These are phyloP conservation scores for Chamaea fasciata DNA, from an alignment of 2,113 vertebrate genomes.

Conservation along the genomic window DNA sequence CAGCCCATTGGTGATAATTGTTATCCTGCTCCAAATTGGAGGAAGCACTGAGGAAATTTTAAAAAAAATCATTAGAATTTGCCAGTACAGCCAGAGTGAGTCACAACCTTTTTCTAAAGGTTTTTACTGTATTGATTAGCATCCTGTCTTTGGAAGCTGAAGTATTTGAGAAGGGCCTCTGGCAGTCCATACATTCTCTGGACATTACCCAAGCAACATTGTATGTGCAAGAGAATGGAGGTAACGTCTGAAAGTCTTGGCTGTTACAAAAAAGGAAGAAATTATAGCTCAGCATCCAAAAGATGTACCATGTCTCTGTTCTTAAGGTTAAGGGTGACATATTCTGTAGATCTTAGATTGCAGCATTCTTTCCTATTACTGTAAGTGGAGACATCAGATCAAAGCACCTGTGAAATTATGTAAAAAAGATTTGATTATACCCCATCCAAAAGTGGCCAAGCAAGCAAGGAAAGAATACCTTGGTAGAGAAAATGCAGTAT, in stretches of 20 bases:
- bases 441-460: neutral
- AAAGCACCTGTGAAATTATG: neutral
- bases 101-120: neutral
- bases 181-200: neutral
- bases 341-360: neutral
- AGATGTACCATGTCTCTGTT: neutral
- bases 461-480: neutral
- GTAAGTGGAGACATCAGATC: neutral
- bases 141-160: neutral
- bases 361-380: neutral
- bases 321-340: neutral
- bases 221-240: neutral
- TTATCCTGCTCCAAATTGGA: neutral
- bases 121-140: neutral
- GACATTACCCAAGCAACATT: neutral
- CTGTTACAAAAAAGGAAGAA: neutral
- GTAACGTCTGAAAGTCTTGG: accelerated
- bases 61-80: neutral
- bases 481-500: neutral
- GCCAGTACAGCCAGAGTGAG: neutral
- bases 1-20: neutral
- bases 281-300: neutral
- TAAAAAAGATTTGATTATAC: neutral
- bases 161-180: neutral
- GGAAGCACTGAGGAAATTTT: neutral